Evolutionary conservation across 2,113 vertebrate genomes (phyloP), one percentile per base, ranked within the genome.

Genomic region (Paralichthys olivaceus): DNA sequence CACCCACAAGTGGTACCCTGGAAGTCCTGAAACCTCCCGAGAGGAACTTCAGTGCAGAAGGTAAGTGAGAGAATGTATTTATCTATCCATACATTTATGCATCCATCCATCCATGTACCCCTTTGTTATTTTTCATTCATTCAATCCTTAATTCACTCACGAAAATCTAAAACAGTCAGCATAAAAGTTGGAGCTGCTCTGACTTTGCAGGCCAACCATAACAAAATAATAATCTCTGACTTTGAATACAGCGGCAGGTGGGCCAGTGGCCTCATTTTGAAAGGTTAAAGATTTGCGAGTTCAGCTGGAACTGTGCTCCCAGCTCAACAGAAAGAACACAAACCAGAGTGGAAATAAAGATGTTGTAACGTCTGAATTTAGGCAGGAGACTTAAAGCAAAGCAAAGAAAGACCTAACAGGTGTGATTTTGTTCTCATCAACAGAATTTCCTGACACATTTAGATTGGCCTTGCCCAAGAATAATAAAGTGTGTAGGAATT

Each of bases 21-120:
- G 93, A 94, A 45, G 81, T 79, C 53, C 80, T 94, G 62, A 95
- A 95, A 25, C 96, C 96, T 15, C 94, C 95, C 4, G 93, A 95
- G 0, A 91, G 95, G 84, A 98, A 96, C 81, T 87, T 97, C 86
- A 97, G 96, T 55, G 86, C 96, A 5, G 97, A 98, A 92, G 98
- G 97, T 98, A 88, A 96, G 95, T 53, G 12, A 57, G 20, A 49
- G 22, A 49, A 19, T 49, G 19, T 15, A 49, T 54, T 15, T 12
- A 32, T 66, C 9, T n/a, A 61, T 73, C 7, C 22, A 70, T 40
- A 11, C 34, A 37, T 37, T 37, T 13, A 13, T 40, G 8, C 2
- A 40, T 37, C 34, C 11, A 12, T 58, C 15, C 23, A 61, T 55
- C 14, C 40, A 45, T 61, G 0, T 15, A 54, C 7, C 5, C 4